phyloP scores from a whole-genome alignment of 2,888 invertebrate species.

The Epicampocera succincta region DNA sequence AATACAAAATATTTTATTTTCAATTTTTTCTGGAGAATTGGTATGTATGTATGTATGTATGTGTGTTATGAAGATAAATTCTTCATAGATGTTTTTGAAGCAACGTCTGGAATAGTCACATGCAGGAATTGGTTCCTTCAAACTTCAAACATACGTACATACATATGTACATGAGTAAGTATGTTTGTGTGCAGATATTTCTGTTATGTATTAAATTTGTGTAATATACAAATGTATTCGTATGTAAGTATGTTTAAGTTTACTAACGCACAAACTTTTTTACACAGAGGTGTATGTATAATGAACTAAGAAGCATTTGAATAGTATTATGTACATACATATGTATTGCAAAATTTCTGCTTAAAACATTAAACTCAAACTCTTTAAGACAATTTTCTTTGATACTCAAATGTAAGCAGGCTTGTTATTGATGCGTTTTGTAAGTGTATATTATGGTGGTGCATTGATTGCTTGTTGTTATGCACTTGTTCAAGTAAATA shows the following conservation, averaged over 20 bases:
- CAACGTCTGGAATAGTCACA: too few species aligned
- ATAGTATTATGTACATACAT: slow-evolving; percentile 10
- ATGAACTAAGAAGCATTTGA: background rate
- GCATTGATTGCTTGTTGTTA: slow-evolving; percentile 56
- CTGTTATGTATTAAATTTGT: too few species aligned
- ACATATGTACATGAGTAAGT: too few species aligned
- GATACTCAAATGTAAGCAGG: slow-evolving; percentile 32
- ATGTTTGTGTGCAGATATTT: too few species aligned
- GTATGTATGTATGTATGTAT: too few species aligned
- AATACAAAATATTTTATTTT: too few species aligned
- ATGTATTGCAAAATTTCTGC: slow-evolving; percentile 29
- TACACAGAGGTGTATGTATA: background rate
- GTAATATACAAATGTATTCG: background rate
- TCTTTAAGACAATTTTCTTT: slow-evolving; percentile 59
- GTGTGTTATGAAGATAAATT: too few species aligned
- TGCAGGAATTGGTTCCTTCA: too few species aligned
- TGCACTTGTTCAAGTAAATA: background rate
- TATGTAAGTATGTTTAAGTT: background rate
- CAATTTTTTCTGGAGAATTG: too few species aligned
- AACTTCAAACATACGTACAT: too few species aligned
- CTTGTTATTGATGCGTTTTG: background rate
- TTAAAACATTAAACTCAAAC: slow-evolving; percentile 60
- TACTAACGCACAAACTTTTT: too few species aligned
- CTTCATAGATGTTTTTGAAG: too few species aligned
- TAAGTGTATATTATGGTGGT: slow-evolving; percentile 31